Evolutionary conservation across 2,888 invertebrate species (phyloP), one percentile per base, ranked within the genome.

Genomic region (Caenorhabditis zanzibari): DNA sequence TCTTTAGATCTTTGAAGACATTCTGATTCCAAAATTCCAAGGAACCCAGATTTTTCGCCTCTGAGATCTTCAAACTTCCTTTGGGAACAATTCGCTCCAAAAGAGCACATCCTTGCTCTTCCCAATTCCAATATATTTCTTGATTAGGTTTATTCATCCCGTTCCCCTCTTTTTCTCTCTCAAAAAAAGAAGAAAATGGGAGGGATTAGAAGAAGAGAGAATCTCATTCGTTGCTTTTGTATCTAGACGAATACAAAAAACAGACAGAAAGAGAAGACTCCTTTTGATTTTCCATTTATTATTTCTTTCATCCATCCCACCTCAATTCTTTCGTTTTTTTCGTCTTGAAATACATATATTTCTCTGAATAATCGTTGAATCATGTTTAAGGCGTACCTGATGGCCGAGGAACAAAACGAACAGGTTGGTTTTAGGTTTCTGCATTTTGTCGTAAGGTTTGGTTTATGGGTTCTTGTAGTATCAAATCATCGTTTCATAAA

Each of bases 361-460:
- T n/a, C n/a, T 22, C 32, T 19, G 14, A 63, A 64, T 56, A 63
- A 64, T 52, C 66, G 16, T 24, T 63, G 44, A 58, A 58, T 58
- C 19, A 84, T 84, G 84, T 84, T 84, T 76, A 84, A 81, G 76
- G 81, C 72, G 26, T 84, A 81, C 61, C 63, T 54, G 35, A 84
- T 84, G 84, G 76, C 76, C 24, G 84, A 80, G 80, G 59, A 77
- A 24, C 83, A 79, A 58, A 68, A 58, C 59, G 77, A 82, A 54
- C 72, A 82, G 74, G 82, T 79, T 26, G 4, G 66, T 75, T 38
- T 35, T 49, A 2, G 19, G 49, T 19, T 32, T 32, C 4, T 32
- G 4, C 32, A 32, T 32, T 32, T 32, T 32, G 32, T n/a, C 32
- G 32, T 32, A 4, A 32, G 32, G 32, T 32, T 32, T 6, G 32